Base-by-base conservation (phyloP, 2,797 vertebrate genomes). In the Liasis olivaceus region DNA sequence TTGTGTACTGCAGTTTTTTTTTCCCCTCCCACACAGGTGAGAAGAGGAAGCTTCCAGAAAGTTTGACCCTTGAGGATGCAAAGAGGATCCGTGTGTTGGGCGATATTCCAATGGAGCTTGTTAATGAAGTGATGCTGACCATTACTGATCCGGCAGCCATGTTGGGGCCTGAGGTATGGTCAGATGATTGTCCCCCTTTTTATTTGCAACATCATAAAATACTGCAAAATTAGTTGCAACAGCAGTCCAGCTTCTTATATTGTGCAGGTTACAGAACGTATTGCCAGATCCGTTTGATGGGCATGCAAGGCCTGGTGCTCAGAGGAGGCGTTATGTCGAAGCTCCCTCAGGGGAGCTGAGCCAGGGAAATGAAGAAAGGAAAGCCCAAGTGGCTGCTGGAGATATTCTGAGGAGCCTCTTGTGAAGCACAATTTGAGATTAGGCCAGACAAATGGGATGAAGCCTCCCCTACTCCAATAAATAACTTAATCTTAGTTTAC, bases 121-220 rank as follows among this genome's bases (percentile, higher is more conserved):
- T 99, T 94, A 99, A 99, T 0, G 99, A 99, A 97, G 99, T 99
- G 94, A 99, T 99, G 99, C 98, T 99, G 97, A 99, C 99, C 2
- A 99, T 99, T 97, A 99, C 99, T 0, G 99, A 99, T 97, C 99
- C 99, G 0, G 99, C 99, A 0, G 99, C 99, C 91, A 99, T 99
- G 99, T 98, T 99, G 64, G 99, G 99, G 89, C 99, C 99, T 0
- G 99, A 99, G 98, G 99, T 98, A 95, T 0, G 1, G 28, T 26
- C 60, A 88, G 28, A 22, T 77, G 66, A 24, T 1, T 2, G 87
- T 26, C 51, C 12, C 26, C 3, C 12, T 15, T 66, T 3, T 77
- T 58, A 85, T 17, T 58, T 88, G 51, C 22, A 28, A 72, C 51
- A 72, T 17, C 28, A 64, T 9, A 7, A 72, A 84, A 63, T 11